phyloP scores from a whole-genome alignment of 2,888 invertebrate species.

The Synergus itoensis region DNA sequence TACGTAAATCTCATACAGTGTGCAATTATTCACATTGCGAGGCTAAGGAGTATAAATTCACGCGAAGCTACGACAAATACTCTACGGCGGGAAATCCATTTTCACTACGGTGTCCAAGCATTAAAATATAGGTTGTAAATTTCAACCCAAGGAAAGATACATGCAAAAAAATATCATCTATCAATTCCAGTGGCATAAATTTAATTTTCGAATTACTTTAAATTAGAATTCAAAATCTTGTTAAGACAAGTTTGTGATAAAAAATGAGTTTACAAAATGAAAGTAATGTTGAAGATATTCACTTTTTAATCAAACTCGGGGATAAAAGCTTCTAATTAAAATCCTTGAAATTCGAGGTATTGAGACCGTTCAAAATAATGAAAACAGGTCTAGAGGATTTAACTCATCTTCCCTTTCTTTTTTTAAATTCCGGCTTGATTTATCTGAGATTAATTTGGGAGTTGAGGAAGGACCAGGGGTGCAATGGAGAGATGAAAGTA shows the following conservation, averaged over 20 bases:
- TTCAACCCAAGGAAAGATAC: background rate
- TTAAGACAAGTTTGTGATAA: no score
- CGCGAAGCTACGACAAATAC: conserved; percentile 23
- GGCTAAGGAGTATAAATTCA: conserved; percentile 38
- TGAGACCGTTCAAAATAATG: background rate
- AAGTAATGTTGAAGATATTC: no score
- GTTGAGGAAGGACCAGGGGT: conserved; percentile 44
- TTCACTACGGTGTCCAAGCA: conserved; percentile 13
- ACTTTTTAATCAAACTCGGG: no score
- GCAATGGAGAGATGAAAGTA: conserved; percentile 43
- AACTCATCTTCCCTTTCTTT: background rate
- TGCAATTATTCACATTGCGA: conserved; percentile 39
- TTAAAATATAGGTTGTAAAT: conserved; percentile 24
- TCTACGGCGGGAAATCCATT: conserved; percentile 34
- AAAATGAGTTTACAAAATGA: no score
- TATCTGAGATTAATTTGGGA: conserved; percentile 14
- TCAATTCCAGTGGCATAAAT: conserved; percentile 12
- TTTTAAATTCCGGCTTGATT: background rate
- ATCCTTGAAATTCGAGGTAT: background rate
- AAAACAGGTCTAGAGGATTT: background rate
- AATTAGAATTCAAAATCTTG: background rate
- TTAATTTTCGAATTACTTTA: background rate
- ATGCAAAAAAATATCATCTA: conserved; percentile 10
- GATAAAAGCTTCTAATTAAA: no score
- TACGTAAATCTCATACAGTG: conserved; percentile 37